Percentiles rank a stretch among this genome's conserved stretches.
These are phyloP conservation scores for Diachasmimorpha longicaudata DNA, from an alignment of 1,140 invertebrate genomes.

Conservation along the genomic window DNA sequence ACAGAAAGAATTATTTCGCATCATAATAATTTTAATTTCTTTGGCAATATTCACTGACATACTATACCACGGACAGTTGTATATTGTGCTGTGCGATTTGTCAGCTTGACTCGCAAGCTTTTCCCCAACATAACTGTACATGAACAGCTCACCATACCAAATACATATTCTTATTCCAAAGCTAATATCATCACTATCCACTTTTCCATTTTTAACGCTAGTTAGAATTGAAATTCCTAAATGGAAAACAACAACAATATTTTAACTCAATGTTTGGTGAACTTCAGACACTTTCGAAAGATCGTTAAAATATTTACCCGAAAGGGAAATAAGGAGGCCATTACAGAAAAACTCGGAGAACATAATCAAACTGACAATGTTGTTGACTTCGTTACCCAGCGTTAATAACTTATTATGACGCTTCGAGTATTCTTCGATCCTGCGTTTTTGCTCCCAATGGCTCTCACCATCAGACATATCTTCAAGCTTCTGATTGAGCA, in stretches of 20 bases:
- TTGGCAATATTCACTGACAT: neutral
- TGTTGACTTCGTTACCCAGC: conserved; percentile 2
- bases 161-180: neutral
- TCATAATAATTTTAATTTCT: neutral
- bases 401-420: conserved; percentile 3
- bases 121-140: neutral
- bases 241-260: too few relatives aligned
- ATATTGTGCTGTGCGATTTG: conserved; percentile 1
- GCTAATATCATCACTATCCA: too few relatives aligned
- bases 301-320: neutral
- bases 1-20: neutral
- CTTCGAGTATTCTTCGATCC: neutral
- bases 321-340: neutral
- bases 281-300: too few relatives aligned
- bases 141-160: neutral
- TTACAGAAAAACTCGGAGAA: neutral
- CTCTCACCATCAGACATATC: neutral
- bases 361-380: neutral
- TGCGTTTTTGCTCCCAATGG: neutral
- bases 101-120: neutral
- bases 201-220: too few relatives aligned
- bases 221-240: too few relatives aligned
- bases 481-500: neutral
- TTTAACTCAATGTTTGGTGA: too few relatives aligned
- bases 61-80: conserved; percentile 16